Evolutionary conservation across 2,888 invertebrate species (phyloP), one percentile per base, ranked within the genome.

Genomic region (Tanytarsus gracilentus): DNA sequence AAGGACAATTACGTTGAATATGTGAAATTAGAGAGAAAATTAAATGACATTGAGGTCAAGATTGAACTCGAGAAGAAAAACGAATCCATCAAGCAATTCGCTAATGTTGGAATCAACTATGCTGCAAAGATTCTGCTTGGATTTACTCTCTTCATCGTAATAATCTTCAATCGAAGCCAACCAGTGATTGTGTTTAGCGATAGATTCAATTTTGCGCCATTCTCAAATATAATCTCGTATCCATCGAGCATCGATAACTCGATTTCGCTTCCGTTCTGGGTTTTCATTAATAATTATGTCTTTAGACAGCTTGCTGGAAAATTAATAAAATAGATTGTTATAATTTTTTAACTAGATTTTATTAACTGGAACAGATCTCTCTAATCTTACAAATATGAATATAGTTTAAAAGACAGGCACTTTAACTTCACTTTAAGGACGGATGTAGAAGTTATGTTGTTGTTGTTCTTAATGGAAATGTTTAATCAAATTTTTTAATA

Each of bases 241-340:
- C 78, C 79, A 9, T 76, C 76, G 55, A 73, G 72, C 7, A 65
- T 72, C n/a, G 65, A 66, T 1, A 77, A 77, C 66, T 72, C 72
- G 2, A 71, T 79, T 40, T 78, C 79, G 1, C 75, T 77, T 60
- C 78, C 78, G 58, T 72, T 75, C 62, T 79, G 78, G 78, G 71
- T 76, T 1, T 69, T 78, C 61, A 75, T 77, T 9, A 76, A 75
- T 66, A 75, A 76, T 65, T 70, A 74, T 40, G 71, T 75, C 3
- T 72, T 74, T 25, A 21, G 58, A n/a, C 48, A 44, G 23, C 21
- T 58, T n/a, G 44, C 58, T n/a, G 23, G 30, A 5, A 48, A 48
- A 44, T 11, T 55, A 39, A 11, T 7, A 25, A 29, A 14, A 29
- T 27, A 16, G 8, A 49, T 14, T 5, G 4, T 39, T 27, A 6